Conservation (phyloP, 2,113 vertebrate species). For the Nestor notabilis region DNA sequence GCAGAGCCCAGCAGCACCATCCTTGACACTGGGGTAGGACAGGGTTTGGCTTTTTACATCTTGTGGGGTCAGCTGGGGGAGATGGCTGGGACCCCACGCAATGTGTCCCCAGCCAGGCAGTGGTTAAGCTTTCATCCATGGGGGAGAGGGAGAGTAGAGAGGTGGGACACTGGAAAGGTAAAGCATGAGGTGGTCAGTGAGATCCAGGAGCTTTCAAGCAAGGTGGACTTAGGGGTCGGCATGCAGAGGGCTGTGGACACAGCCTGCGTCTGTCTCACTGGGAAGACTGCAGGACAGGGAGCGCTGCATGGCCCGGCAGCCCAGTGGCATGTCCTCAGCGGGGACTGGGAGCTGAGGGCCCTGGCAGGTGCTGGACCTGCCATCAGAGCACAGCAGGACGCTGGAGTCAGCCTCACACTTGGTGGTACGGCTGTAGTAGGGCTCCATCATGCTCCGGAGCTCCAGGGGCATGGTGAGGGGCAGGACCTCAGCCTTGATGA, state of each 20-base stretch:
- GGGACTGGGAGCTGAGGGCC: background rate
- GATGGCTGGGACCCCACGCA: background rate
- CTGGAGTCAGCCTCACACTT: slow-evolving; percentile 98
- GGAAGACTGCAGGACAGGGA: slow-evolving; percentile 59
- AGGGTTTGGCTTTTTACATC: background rate
- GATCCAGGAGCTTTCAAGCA: background rate
- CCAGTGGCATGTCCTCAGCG: slow-evolving; percentile 17
- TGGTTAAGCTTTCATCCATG: background rate
- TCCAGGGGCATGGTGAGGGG: slow-evolving; percentile 62
- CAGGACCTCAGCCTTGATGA: slow-evolving; percentile 78
- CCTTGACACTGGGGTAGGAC: background rate
- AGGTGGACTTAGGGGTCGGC: slow-evolving; percentile 29
- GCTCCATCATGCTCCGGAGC: slow-evolving; percentile 65
- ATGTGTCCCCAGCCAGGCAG: background rate
- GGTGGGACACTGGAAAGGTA: background rate
- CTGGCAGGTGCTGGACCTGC: slow-evolving; percentile 43
- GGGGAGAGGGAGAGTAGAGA: background rate
- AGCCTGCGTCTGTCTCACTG: background rate
- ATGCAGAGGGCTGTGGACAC: slow-evolving; percentile 57
- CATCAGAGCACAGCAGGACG: slow-evolving; percentile 85
- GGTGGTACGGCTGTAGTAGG: slow-evolving; percentile 84
- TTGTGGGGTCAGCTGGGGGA: background rate
- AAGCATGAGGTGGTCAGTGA: slow-evolving; percentile 44
- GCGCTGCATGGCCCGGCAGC: slow-evolving; percentile 47
- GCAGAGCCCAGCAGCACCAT: background rate